Percentiles rank a stretch among this genome's conserved stretches.
These are phyloP conservation scores for Pachyuromys duprasi DNA, from an alignment of 2,797 vertebrate genomes.

Conservation along the genomic window DNA sequence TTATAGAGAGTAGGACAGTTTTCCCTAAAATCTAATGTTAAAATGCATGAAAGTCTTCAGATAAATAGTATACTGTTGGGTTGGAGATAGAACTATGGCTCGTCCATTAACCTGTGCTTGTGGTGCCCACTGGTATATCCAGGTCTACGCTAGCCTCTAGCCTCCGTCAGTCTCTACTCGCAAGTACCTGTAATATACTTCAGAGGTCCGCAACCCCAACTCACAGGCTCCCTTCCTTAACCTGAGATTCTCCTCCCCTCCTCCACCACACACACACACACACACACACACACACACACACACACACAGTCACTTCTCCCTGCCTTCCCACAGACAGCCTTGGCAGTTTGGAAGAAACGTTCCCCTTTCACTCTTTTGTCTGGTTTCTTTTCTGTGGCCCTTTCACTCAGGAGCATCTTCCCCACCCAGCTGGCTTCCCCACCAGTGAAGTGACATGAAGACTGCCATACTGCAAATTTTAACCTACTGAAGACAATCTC, in stretches of 20 bases:
- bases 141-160: neutral
- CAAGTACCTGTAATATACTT: neutral
- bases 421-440: no score
- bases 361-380: neutral
- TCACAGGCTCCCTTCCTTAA: no score
- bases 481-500: neutral
- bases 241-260: neutral
- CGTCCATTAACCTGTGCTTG: neutral
- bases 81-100: neutral
- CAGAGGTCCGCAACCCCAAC: no score
- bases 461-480: neutral
- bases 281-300: no score
- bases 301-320: neutral
- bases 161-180: neutral
- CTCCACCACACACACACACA: neutral
- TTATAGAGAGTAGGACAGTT: neutral
- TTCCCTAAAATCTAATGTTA: neutral
- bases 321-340: neutral
- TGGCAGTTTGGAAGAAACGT: neutral
- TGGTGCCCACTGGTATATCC: neutral
- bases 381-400: neutral
- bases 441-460: neutral
- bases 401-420: neutral
- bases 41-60: neutral
- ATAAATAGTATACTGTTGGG: neutral